These are phyloP conservation scores for Acanthornis magna DNA, from an alignment of 2,797 vertebrate species.

Conservation along the genomic window DNA sequence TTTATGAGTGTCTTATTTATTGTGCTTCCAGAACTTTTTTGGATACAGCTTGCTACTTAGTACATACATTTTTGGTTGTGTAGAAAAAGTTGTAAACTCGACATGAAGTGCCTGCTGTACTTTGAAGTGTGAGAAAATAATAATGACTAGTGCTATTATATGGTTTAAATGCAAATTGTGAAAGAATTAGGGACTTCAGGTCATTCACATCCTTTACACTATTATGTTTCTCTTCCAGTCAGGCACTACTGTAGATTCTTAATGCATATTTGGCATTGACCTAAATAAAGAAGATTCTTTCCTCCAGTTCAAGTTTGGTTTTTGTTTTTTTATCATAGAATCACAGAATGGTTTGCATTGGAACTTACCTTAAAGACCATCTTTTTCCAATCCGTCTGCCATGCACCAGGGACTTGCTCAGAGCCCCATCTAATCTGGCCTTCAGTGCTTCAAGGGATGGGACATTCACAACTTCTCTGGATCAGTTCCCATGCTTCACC, in stretches of 20 bases:
- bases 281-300: background rate
- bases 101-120: background rate
- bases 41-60: background rate
- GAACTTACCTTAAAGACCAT: background rate
- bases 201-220: background rate
- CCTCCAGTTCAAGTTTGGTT: background rate
- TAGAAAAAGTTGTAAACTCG: background rate
- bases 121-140: background rate
- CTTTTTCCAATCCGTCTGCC: background rate
- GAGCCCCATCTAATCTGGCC: background rate
- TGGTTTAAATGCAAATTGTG: background rate
- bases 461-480: background rate
- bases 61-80: background rate
- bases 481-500: background rate
- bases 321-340: background rate
- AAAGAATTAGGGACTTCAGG: background rate
- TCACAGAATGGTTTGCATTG: background rate
- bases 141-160: background rate
- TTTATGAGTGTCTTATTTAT: background rate
- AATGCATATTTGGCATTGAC: background rate
- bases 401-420: too few relatives aligned
- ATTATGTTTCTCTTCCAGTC: background rate
- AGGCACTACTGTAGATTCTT: background rate
- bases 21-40: background rate
- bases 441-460: background rate